Percentiles rank a stretch among this genome's conserved stretches.
phyloP scores from a whole-genome alignment of 2,113 vertebrate genomes.

The Glaucidium brasilianum region DNA sequence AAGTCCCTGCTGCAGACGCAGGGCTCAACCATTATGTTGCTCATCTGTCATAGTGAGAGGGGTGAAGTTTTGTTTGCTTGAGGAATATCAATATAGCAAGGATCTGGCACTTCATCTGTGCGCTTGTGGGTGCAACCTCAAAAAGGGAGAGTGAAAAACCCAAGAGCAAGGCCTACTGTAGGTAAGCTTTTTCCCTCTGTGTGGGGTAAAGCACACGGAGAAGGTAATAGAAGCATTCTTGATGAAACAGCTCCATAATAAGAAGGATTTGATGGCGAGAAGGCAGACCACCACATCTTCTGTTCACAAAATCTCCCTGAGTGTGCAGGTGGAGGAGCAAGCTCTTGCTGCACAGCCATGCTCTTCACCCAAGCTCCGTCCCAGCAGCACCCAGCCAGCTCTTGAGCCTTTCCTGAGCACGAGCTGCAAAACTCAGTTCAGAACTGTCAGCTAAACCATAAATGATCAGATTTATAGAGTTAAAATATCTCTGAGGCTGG shows the following conservation, averaged over 20 bases:
- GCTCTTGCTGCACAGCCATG: accelerated
- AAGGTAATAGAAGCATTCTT: not conserved
- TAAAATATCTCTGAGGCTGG: not conserved
- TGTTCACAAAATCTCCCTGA: not conserved
- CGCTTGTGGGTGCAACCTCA: not conserved
- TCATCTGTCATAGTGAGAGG: accelerated
- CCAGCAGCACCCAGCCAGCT: not conserved
- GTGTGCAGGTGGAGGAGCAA: not conserved
- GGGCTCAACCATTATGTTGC: not conserved
- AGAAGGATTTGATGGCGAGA: not conserved
- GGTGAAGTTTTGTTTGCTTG: not conserved
- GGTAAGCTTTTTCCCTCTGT: not conserved
- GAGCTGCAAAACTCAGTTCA: not conserved
- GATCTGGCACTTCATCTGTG: accelerated
- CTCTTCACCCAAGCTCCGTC: not conserved
- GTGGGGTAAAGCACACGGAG: not conserved
- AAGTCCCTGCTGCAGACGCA: accelerated
- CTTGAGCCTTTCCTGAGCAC: not conserved
- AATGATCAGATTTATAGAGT: slow-evolving; percentile 10
- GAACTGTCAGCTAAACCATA: not conserved
- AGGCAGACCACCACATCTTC: not conserved
- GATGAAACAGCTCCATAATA: not conserved
- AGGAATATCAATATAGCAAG: not conserved
- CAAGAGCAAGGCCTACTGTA: not conserved
- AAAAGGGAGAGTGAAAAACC: not conserved